Evolutionary conservation across 2,797 vertebrate species (phyloP).

Genomic region (Sebastolobus altivelis): DNA sequence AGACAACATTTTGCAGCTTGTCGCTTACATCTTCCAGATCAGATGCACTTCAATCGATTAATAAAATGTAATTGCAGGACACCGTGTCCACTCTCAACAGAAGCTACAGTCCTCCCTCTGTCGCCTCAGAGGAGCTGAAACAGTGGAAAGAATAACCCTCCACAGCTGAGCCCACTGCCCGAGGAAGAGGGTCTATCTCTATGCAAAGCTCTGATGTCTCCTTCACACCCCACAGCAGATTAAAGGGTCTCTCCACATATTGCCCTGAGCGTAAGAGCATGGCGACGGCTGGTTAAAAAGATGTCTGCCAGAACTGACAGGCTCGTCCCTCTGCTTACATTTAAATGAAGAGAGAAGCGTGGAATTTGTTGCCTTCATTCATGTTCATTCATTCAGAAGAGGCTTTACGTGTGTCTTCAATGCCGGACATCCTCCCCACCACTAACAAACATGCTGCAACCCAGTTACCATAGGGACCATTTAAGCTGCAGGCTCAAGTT

Average conservation of each 20-base stretch:
- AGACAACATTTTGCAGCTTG: neutral
- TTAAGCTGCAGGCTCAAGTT: constrained; percentile 22
- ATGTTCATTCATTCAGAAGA: constrained; percentile 38
- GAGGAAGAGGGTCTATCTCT: constrained; percentile 11
- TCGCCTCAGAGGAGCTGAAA: constrained; percentile 8
- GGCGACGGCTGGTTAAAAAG: constrained; percentile 37
- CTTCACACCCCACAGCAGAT: constrained; percentile 46
- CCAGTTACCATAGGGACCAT: constrained; percentile 72
- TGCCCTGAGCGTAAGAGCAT: constrained; percentile 38
- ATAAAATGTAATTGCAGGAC: constrained; percentile 2
- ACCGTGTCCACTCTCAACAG: neutral
- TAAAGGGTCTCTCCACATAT: constrained; percentile 51
- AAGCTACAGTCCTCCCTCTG: constrained; percentile 4
- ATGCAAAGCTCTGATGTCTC: constrained; percentile 46
- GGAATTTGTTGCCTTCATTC: constrained; percentile 14
- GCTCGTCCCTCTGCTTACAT: constrained; percentile 9
- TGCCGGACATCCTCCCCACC: neutral
- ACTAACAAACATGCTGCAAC: neutral
- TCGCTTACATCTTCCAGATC: neutral
- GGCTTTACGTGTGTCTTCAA: constrained; percentile 26
- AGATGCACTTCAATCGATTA: neutral
- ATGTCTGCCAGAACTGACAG: constrained; percentile 19
- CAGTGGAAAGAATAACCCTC: constrained; percentile 15
- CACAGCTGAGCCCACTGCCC: constrained; percentile 33
- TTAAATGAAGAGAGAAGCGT: constrained; percentile 17